phyloP scores from a whole-genome alignment of 2,797 vertebrate genomes.

The Lithobates sylvaticus region DNA sequence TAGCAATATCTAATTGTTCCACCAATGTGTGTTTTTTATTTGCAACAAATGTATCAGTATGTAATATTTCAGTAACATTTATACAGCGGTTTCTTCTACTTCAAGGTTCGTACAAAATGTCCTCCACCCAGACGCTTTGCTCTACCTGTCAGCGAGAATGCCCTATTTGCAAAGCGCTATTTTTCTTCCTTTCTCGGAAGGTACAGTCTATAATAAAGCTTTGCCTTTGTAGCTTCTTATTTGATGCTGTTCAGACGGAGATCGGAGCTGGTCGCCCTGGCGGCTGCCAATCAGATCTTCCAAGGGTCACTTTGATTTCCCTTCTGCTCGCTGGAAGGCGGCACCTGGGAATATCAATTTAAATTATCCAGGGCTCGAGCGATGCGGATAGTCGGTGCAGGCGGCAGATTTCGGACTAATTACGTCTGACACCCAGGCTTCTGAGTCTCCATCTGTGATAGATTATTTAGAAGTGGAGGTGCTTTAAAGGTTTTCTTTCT shows the following conservation, averaged over 20 bases:
- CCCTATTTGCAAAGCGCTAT: too few species aligned
- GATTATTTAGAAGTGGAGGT: conserved; percentile 32
- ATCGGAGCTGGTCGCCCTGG: conserved; percentile 5
- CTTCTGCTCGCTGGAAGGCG: conserved; percentile 9
- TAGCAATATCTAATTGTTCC: too few species aligned
- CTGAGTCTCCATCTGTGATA: conserved; percentile 10
- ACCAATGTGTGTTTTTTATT: too few species aligned
- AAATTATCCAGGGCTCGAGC: neutral
- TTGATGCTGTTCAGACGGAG: conserved; percentile 3
- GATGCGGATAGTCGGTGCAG: neutral
- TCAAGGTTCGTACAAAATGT: too few species aligned
- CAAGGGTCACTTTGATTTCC: conserved; percentile 41
- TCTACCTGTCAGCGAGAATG: too few species aligned
- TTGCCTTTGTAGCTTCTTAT: conserved; percentile 28
- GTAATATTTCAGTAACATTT: too few species aligned
- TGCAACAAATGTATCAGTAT: too few species aligned
- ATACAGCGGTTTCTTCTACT: too few species aligned
- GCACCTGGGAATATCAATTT: conserved; percentile 36
- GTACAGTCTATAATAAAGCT: neutral
- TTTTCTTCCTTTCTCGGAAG: neutral
- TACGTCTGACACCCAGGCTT: neutral
- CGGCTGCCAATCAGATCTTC: conserved; percentile 31
- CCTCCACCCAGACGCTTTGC: too few species aligned
- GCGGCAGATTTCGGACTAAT: conserved; percentile 27
- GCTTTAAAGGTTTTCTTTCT: conserved; percentile 4